phyloP scores from a whole-genome alignment of 2,797 vertebrate species.

The Rhodeus uyekii region DNA sequence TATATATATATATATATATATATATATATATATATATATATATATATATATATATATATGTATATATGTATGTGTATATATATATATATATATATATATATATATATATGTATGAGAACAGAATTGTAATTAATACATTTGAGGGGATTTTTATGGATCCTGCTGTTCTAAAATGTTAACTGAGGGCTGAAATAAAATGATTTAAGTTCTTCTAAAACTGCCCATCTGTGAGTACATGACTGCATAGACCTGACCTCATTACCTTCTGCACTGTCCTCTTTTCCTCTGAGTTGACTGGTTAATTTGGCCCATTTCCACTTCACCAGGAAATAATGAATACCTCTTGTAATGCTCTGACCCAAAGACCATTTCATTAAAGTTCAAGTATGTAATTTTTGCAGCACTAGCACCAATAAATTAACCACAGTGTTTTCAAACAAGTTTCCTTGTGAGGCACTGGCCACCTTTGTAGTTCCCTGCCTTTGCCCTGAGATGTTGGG shows the following conservation, averaged over 20 bases:
- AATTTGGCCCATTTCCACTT: neutral
- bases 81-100: too few relatives aligned
- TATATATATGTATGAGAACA: too few relatives aligned
- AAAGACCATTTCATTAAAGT: neutral
- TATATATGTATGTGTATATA: too few relatives aligned
- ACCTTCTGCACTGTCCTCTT: conserved; percentile 8
- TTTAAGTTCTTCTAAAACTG: conserved; percentile 4
- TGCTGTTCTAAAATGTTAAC: neutral
- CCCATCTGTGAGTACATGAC: neutral
- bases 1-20: too few relatives aligned
- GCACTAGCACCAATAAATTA: neutral
- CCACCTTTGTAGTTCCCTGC: neutral
- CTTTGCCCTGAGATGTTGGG: neutral
- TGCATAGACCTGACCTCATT: conserved; percentile 20
- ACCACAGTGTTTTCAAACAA: neutral
- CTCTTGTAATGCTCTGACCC: neutral
- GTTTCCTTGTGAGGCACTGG: neutral
- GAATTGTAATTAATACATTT: neutral
- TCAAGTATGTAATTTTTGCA: neutral
- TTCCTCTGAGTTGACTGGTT: conserved; percentile 6
- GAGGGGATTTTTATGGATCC: neutral
- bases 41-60: too few relatives aligned
- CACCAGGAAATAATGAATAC: conserved; percentile 22
- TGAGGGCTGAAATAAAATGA: conserved; percentile 10
- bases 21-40: too few relatives aligned